A percentile compares a stretch with the other conserved stretches of the same genome.
phyloP scores from a whole-genome alignment of 1,140 invertebrate species.

The Laupala kohalensis region DNA sequence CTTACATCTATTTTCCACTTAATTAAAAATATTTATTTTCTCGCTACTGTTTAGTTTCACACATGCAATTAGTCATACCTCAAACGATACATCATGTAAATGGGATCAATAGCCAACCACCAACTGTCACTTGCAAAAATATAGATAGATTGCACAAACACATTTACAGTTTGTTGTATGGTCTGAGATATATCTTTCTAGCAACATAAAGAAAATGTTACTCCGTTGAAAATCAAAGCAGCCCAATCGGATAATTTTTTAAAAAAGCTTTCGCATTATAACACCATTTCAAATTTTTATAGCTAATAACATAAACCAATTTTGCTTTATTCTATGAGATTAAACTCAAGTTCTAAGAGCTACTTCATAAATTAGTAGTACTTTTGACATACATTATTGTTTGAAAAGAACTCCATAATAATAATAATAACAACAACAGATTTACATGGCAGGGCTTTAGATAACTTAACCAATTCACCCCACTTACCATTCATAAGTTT shows the following conservation, averaged over 20 bases:
- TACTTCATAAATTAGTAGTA: background rate
- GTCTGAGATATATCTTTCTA: no score
- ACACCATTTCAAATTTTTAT: no score
- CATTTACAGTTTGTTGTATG: no score
- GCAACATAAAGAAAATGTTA: no score
- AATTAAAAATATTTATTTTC: background rate
- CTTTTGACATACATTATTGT: background rate
- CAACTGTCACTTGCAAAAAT: no score
- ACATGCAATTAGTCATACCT: background rate
- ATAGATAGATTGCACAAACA: no score
- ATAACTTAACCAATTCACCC: background rate
- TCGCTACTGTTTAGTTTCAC: background rate
- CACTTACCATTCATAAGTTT: constrained; percentile 12
- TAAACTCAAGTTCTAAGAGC: background rate
- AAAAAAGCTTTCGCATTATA: no score
- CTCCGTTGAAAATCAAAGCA: no score
- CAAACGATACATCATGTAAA: background rate
- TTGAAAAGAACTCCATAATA: background rate
- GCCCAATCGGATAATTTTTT: no score
- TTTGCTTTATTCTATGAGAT: background rate
- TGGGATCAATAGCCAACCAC: background rate
- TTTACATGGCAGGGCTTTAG: background rate
- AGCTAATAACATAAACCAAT: background rate
- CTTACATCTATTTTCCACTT: background rate
- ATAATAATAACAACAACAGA: background rate